phyloP scores from a whole-genome alignment of 2,888 invertebrate species.

The Gymnosoma rotundatum region DNA sequence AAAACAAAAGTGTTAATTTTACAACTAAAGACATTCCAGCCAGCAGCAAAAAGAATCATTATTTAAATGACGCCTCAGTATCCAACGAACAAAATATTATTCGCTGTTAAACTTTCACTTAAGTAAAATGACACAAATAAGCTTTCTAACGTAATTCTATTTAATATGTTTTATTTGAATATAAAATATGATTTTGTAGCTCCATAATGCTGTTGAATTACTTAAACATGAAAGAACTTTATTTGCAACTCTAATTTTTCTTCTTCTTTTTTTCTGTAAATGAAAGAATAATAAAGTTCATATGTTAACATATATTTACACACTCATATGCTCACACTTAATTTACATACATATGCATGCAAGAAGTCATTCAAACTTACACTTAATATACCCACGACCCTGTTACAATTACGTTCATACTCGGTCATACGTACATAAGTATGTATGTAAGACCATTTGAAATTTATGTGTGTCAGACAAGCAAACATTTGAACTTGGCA shows the following conservation, averaged over 20 bases:
- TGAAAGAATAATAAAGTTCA: constrained; percentile 16
- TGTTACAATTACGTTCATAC: constrained; percentile 21
- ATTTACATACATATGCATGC: neutral
- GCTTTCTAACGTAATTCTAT: constrained; percentile 36
- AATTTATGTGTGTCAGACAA: constrained; percentile 18
- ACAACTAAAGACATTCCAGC: too few relatives aligned
- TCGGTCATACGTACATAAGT: too few relatives aligned
- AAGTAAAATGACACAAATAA: constrained; percentile 6
- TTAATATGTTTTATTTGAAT: constrained; percentile 24
- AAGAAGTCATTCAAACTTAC: constrained; percentile 2
- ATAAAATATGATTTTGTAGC: constrained; percentile 31
- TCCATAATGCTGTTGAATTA: constrained; percentile 54
- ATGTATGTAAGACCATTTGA: neutral
- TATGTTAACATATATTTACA: constrained; percentile 47
- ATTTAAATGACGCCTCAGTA: neutral
- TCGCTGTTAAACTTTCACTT: constrained; percentile 11
- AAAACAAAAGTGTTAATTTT: too few relatives aligned
- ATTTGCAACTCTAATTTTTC: constrained; percentile 23
- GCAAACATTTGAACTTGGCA: neutral
- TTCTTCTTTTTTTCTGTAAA: neutral
- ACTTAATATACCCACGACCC: constrained; percentile 39
- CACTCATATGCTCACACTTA: constrained; percentile 4
- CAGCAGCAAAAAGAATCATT: too few relatives aligned
- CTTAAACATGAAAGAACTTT: constrained; percentile 39
- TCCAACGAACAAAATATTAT: neutral